phyloP scores from a whole-genome alignment of 2,888 invertebrate genomes.

The Atrina japonica region DNA sequence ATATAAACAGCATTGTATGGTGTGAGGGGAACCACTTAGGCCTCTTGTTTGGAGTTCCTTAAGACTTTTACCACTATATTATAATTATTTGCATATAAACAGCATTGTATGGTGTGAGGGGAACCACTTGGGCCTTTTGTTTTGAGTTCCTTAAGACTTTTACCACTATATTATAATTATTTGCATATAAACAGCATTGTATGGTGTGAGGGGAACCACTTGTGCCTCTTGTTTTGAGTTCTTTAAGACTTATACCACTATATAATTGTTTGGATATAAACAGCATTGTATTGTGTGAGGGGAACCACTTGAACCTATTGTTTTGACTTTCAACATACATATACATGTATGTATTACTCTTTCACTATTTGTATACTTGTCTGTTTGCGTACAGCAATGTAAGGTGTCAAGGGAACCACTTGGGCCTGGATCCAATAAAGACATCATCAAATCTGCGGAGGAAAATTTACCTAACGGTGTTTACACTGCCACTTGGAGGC shows the following conservation, averaged over 20 bases:
- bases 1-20: background rate
- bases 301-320: background rate
- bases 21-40: too few relatives aligned
- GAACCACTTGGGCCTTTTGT: too few relatives aligned
- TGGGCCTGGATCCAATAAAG: constrained; percentile 28
- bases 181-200: background rate
- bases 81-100: too few relatives aligned
- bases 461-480: constrained; percentile 27
- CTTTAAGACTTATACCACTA: background rate
- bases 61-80: too few relatives aligned
- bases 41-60: too few relatives aligned
- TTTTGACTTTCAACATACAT: background rate
- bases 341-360: too few relatives aligned
- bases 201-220: too few relatives aligned
- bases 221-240: too few relatives aligned
- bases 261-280: too few relatives aligned
- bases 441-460: constrained; percentile 24
- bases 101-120: too few relatives aligned
- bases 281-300: too few relatives aligned
- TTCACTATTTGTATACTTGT: too few relatives aligned
- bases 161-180: background rate
- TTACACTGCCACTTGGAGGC: constrained; percentile 33
- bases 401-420: constrained; percentile 38
- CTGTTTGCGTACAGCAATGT: background rate
- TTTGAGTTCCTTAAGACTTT: background rate